These are phyloP conservation scores for Alces alces DNA, from an alignment of 2,113 vertebrate species.

Conservation along the genomic window DNA sequence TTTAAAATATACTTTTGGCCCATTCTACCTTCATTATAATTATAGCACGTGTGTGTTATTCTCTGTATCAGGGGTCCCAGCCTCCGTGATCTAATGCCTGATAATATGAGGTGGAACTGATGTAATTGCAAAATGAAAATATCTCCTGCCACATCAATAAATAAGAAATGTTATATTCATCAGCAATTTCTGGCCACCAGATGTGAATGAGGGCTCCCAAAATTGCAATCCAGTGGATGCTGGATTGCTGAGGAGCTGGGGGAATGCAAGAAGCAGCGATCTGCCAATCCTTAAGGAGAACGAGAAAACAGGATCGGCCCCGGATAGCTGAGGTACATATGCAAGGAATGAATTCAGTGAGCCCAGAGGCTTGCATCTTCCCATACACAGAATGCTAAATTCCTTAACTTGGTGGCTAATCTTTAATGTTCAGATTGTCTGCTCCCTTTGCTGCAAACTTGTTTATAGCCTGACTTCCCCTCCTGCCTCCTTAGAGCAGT, in stretches of 20 bases:
- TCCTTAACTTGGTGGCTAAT: not conserved
- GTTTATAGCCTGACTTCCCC: not conserved
- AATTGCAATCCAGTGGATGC: not conserved
- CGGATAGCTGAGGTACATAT: not conserved
- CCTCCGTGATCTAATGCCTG: not conserved
- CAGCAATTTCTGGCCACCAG: not conserved
- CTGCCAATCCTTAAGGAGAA: not conserved
- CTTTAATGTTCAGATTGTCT: not conserved
- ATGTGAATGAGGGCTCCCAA: not conserved
- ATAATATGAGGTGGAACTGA: not conserved
- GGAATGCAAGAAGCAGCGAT: not conserved
- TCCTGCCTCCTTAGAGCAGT: not conserved
- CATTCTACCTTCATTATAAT: not conserved
- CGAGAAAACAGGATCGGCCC: not conserved
- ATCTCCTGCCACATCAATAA: not conserved
- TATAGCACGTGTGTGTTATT: not conserved
- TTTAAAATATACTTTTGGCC: not conserved
- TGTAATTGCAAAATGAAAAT: not conserved
- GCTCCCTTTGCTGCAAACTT: not conserved
- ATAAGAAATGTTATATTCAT: not conserved
- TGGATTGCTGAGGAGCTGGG: not conserved
- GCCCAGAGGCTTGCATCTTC: not conserved
- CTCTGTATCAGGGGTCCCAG: not conserved
- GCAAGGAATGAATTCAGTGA: not conserved
- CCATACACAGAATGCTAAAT: not conserved